Evolutionary conservation across 2,113 vertebrate species (phyloP).

Genomic region (Ornithorhynchus anatinus): DNA sequence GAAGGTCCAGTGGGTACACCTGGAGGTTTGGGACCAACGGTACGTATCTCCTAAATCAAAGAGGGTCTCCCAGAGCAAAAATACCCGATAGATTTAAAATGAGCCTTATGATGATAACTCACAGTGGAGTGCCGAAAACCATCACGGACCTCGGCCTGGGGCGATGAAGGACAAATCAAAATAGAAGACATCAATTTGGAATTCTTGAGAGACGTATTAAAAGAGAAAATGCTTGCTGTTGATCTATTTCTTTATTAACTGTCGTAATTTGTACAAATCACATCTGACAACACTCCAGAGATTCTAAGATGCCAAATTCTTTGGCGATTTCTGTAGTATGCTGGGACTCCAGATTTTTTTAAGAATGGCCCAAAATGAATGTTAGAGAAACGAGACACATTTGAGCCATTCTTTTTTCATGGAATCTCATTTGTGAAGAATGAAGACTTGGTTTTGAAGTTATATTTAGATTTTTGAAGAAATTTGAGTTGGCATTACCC

Average conservation of each 20-base stretch:
- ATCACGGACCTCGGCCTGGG: not conserved
- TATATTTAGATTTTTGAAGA: not conserved
- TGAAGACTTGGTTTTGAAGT: slow-evolving; percentile 24
- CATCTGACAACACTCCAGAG: not conserved
- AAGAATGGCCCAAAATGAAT: slow-evolving; percentile 1
- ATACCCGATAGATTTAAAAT: not conserved
- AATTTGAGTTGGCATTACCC: not conserved
- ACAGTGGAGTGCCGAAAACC: not conserved
- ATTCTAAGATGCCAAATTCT: not conserved
- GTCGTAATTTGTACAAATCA: not conserved
- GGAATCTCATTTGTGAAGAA: not conserved
- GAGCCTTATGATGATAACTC: not conserved
- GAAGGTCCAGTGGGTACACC: slow-evolving; percentile 86
- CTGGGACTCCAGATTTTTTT: not conserved
- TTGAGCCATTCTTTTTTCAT: not conserved
- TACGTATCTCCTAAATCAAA: slow-evolving; percentile 69
- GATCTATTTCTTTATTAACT: not conserved
- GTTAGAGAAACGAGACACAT: not conserved
- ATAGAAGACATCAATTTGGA: not conserved
- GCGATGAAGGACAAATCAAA: not conserved
- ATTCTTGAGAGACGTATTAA: not conserved
- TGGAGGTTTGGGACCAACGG: slow-evolving; percentile 82
- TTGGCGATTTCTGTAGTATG: not conserved
- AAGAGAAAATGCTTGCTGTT: not conserved
- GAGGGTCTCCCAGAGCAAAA: not conserved